Conservation (phyloP, 2,113 vertebrate genomes). For the Ceyx melanurus region DNA sequence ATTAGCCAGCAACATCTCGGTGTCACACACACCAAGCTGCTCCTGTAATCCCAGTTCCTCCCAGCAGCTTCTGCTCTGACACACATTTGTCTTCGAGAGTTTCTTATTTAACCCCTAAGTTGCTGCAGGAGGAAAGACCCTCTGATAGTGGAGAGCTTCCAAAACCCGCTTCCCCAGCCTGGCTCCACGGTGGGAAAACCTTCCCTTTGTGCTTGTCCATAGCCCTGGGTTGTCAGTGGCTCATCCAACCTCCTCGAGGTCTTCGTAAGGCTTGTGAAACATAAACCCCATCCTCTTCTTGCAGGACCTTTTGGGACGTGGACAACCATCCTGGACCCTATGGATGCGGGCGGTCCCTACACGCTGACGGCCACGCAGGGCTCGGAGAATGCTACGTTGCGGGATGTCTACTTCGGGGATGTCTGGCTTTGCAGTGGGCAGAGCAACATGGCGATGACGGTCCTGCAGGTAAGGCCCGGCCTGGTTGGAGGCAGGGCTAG, state of each 20-base stretch:
- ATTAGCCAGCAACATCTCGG: neutral
- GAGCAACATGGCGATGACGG: constrained; percentile 90
- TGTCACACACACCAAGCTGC: constrained; percentile 51
- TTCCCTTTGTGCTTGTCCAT: neutral
- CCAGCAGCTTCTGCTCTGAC: constrained; percentile 45
- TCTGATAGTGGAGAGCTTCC: neutral
- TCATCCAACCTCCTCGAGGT: neutral
- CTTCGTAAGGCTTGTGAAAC: rapidly evolving
- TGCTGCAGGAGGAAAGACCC: neutral
- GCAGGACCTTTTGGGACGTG: constrained; percentile 74
- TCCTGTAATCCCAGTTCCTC: constrained; percentile 36
- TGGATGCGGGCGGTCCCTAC: constrained; percentile 85
- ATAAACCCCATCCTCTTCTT: neutral
- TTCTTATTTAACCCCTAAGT: constrained; percentile 21
- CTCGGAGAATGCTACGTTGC: constrained; percentile 46
- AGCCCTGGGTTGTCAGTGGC: rapidly evolving
- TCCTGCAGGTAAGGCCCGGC: constrained; percentile 76
- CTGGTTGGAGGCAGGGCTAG: neutral
- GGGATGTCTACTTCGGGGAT: constrained; percentile 88
- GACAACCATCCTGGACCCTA: constrained; percentile 78
- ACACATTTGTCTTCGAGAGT: constrained; percentile 3
- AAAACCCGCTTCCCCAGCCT: neutral
- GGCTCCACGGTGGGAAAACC: rapidly evolving
- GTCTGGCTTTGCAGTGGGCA: constrained; percentile 94
- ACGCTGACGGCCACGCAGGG: constrained; percentile 67